A percentile compares a stretch with the other conserved stretches of the same genome.
phyloP scores from a whole-genome alignment of 2,113 vertebrate genomes.

The Pluvianellus socialis region DNA sequence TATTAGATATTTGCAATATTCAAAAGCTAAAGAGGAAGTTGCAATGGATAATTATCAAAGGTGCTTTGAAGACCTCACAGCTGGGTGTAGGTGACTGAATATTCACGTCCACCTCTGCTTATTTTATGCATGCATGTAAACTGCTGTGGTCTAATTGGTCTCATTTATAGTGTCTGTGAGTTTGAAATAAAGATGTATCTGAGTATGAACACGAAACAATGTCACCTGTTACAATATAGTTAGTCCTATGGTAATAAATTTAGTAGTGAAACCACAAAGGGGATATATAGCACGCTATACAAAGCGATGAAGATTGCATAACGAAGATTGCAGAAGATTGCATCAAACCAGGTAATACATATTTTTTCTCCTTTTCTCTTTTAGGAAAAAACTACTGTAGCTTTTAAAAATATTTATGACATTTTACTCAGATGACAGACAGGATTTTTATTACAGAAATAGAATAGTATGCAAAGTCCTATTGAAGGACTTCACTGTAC shows the following conservation, averaged over 20 bases:
- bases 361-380: background rate
- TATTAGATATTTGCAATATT: background rate
- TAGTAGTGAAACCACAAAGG: background rate
- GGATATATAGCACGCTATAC: background rate
- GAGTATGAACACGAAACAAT: background rate
- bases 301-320: background rate
- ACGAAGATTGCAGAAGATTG: background rate
- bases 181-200: background rate
- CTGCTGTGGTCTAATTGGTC: background rate
- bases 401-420: background rate
- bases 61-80: background rate
- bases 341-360: background rate
- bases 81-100: background rate
- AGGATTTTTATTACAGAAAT: background rate
- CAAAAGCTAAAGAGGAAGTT: background rate
- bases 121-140: background rate
- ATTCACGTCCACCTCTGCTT: background rate
- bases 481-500: background rate
- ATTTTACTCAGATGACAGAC: background rate
- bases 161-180: background rate
- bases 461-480: background rate
- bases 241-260: background rate
- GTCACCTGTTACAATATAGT: background rate
- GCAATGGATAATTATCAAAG: background rate
- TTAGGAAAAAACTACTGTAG: background rate